Evolutionary conservation across 2,113 vertebrate genomes (phyloP).

Genomic region (Ceratotherium simum): DNA sequence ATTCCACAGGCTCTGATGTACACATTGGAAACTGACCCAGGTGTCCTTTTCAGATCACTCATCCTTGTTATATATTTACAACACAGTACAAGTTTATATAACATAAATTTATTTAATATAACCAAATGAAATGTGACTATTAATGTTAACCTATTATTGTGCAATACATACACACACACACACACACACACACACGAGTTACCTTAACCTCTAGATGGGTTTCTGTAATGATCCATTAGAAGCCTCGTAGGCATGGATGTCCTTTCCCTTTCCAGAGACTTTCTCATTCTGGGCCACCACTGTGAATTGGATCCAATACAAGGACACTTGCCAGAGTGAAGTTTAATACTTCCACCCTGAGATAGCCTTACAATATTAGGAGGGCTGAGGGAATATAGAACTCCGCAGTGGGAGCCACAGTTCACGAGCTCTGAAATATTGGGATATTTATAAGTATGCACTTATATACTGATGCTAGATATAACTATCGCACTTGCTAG

Average conservation of each 20-base stretch:
- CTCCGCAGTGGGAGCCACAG: background rate
- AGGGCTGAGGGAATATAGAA: background rate
- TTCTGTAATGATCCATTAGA: background rate
- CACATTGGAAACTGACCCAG: background rate
- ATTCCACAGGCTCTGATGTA: background rate
- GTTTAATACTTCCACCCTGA: background rate
- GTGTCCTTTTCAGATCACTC: background rate
- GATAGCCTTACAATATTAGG: background rate
- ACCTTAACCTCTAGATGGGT: background rate
- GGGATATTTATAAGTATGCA: background rate
- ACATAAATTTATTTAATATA: background rate
- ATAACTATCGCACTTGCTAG: fast-evolving
- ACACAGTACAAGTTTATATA: background rate
- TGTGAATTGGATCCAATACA: background rate
- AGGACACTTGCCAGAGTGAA: background rate
- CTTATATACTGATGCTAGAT: no score
- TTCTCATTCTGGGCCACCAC: background rate
- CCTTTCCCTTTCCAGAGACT: no score
- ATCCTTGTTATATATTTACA: background rate
- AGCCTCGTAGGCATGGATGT: background rate
- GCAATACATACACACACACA: fast-evolving
- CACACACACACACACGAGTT: no score
- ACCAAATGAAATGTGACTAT: background rate
- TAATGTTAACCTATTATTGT: no score
- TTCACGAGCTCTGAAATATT: background rate